Conservation (phyloP, 2,797 vertebrate species). For the Enteromius treurensis region DNA sequence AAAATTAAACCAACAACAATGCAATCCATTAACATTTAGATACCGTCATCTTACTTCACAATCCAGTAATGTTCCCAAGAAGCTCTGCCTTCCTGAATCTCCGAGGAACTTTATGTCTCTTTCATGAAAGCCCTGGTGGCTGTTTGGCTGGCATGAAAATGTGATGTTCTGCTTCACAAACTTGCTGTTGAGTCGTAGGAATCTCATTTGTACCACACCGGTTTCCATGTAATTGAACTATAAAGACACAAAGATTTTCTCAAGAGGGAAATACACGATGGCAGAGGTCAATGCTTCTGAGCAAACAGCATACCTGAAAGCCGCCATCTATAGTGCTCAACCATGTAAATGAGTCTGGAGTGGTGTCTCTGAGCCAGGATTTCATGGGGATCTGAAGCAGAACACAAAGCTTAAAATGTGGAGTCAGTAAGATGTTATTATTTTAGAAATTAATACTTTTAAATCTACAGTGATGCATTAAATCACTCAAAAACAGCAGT, state of each 20-base stretch:
- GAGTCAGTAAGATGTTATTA: background rate
- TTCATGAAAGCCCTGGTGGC: slow-evolving; percentile 47
- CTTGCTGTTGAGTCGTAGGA: slow-evolving; percentile 81
- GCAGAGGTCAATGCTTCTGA: background rate
- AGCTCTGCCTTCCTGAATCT: slow-evolving; percentile 78
- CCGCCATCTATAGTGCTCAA: slow-evolving; percentile 77
- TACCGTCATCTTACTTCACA: slow-evolving; percentile 73
- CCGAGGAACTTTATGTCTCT: slow-evolving; percentile 81
- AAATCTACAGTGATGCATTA: background rate
- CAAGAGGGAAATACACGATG: background rate
- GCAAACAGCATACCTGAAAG: slow-evolving; percentile 69
- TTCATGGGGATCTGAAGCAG: slow-evolving; percentile 76
- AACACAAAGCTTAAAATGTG: background rate
- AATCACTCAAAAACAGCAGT: background rate
- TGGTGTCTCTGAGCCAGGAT: slow-evolving; percentile 79
- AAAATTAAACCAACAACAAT: background rate
- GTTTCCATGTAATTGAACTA: slow-evolving; percentile 80
- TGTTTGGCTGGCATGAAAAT: slow-evolving; percentile 73
- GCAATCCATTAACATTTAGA: background rate
- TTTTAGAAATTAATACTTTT: background rate
- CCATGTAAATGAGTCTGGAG: slow-evolving; percentile 77
- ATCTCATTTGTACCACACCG: slow-evolving; percentile 82
- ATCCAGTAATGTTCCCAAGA: slow-evolving; percentile 72
- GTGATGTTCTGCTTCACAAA: slow-evolving; percentile 76
- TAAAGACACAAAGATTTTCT: slow-evolving; percentile 38